These are phyloP conservation scores for Pachydiplax longipennis DNA, from an alignment of 2,888 invertebrate genomes.

Conservation along the genomic window DNA sequence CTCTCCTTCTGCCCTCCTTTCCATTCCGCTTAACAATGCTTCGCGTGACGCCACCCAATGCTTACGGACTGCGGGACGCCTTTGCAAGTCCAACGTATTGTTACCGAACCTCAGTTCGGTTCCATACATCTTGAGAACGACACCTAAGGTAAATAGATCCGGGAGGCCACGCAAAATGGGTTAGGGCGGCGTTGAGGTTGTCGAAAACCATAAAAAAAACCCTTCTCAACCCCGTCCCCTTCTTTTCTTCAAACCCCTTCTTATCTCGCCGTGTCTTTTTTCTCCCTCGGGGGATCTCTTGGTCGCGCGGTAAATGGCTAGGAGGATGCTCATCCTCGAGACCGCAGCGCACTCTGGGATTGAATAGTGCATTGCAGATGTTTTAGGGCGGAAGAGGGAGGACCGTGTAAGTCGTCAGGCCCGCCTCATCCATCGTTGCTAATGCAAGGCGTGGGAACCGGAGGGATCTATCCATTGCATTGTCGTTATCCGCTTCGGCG, in stretches of 20 bases:
- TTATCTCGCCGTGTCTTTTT: not conserved
- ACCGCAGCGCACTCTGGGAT: not conserved
- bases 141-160: constrained; percentile 11
- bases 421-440: not conserved
- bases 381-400: not conserved
- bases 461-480: not conserved
- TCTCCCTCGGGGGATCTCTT: not conserved
- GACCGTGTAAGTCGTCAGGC: not conserved
- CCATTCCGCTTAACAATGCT: constrained; percentile 7
- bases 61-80: not conserved
- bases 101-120: constrained; percentile 25
- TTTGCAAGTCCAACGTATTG: not conserved
- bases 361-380: not conserved
- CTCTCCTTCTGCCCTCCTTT: not conserved
- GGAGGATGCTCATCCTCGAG: not conserved
- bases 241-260: not conserved
- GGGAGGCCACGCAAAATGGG: not conserved
- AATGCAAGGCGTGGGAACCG: not conserved
- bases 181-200: not conserved
- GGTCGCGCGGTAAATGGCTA: not conserved
- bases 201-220: not conserved
- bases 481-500: not conserved
- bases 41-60: constrained; percentile 14
- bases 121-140: constrained; percentile 1
- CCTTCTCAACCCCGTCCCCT: not conserved